phyloP scores from a whole-genome alignment of 2,797 vertebrate species.

The Salmo trutta region DNA sequence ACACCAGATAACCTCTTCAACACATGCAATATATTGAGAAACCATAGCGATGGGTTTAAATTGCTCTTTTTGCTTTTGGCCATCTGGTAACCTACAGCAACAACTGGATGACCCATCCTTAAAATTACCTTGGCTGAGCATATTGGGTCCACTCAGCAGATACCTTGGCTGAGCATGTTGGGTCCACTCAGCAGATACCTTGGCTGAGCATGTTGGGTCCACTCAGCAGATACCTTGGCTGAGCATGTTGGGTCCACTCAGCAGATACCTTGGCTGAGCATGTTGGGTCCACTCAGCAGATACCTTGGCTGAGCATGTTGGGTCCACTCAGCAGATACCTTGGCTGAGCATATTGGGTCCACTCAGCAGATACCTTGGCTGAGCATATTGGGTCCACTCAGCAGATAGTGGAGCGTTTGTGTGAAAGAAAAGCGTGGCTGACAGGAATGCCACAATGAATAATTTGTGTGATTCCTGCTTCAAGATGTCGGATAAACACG shows the following conservation, averaged over 20 bases:
- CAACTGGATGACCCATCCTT: slow-evolving; percentile 22
- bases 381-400: too few relatives aligned
- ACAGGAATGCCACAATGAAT: slow-evolving; percentile 25
- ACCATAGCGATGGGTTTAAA: background rate
- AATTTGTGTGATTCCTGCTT: slow-evolving; percentile 15
- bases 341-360: background rate
- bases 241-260: background rate
- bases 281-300: background rate
- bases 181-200: background rate
- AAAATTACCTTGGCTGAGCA: slow-evolving; percentile 8
- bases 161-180: background rate
- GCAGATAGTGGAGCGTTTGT: background rate
- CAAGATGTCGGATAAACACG: slow-evolving; percentile 30
- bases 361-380: slow-evolving; percentile 3
- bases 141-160: slow-evolving; percentile 20
- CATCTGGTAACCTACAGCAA: background rate
- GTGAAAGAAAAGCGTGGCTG: background rate
- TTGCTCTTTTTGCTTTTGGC: slow-evolving; percentile 12
- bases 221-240: background rate
- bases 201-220: too few relatives aligned
- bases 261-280: background rate
- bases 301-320: background rate
- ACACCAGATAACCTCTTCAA: slow-evolving; percentile 23
- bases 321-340: background rate
- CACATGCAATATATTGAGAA: slow-evolving; percentile 27